A percentile compares a stretch with the other conserved stretches of the same genome.
Conservation (phyloP, 2,888 invertebrate species). For the Cerastis rubricosa region DNA sequence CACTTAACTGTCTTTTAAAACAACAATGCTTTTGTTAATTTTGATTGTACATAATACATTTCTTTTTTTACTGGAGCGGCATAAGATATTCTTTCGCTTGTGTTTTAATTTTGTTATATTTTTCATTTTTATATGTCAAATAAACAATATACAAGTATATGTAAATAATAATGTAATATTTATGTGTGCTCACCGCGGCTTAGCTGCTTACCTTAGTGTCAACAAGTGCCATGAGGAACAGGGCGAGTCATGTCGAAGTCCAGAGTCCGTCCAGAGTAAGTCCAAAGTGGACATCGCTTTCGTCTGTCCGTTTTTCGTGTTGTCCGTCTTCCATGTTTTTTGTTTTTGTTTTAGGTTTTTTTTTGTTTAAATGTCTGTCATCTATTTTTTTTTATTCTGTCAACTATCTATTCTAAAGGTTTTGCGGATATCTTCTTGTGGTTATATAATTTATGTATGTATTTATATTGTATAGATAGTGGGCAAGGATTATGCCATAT, state of each 20-base stretch:
- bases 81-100: slow-evolving; percentile 51
- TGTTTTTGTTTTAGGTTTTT: slow-evolving; percentile 11
- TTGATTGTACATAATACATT: slow-evolving; percentile 15
- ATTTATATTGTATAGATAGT: slow-evolving; percentile 1
- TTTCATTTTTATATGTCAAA: slow-evolving; percentile 17
- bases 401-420: slow-evolving; percentile 19
- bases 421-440: slow-evolving; percentile 51
- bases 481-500: neutral
- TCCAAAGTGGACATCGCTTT: slow-evolving; percentile 61
- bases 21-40: neutral
- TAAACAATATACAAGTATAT: slow-evolving; percentile 49
- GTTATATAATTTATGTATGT: slow-evolving; percentile 1
- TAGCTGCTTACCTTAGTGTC: slow-evolving; percentile 87
- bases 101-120: slow-evolving; percentile 24
- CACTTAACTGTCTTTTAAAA: slow-evolving; percentile 17
- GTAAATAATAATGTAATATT: slow-evolving; percentile 70
- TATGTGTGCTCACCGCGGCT: slow-evolving; percentile 77
- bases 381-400: slow-evolving; percentile 8
- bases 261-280: slow-evolving; percentile 82
- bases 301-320: slow-evolving; percentile 57
- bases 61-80: slow-evolving; percentile 44
- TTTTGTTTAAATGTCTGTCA: slow-evolving; percentile 12
- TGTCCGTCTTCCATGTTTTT: slow-evolving; percentile 46
- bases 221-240: slow-evolving; percentile 79
- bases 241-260: slow-evolving; percentile 71